Percentiles rank a stretch among this genome's conserved stretches.
Conservation (phyloP, 1,140 invertebrate species). For the Campoletis sonorensis region DNA sequence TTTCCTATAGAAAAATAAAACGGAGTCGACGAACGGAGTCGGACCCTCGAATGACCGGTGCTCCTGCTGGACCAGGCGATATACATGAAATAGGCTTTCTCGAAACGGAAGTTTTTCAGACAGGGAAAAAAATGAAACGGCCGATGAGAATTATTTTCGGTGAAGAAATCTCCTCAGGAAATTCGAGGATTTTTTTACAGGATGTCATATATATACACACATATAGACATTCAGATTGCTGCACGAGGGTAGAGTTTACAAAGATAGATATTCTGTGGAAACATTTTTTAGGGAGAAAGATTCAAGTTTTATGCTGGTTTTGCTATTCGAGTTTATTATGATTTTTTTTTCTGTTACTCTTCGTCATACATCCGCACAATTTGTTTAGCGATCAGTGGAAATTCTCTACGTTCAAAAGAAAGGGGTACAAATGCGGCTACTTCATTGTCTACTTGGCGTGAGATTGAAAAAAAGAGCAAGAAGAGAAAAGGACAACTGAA, state of each 20-base stretch:
- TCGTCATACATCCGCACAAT: no score
- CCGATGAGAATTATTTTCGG: slow-evolving; percentile 26
- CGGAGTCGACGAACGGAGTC: slow-evolving; percentile 45
- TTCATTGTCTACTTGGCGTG: no score
- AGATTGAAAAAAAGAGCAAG: no score
- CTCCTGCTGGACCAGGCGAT: slow-evolving; percentile 32
- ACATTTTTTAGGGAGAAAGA: background rate
- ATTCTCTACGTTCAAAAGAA: no score
- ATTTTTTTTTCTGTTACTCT: background rate
- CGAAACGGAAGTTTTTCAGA: slow-evolving; percentile 52
- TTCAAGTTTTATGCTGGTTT: no score
- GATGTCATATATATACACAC: background rate
- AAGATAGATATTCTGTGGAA: background rate
- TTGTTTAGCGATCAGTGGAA: no score
- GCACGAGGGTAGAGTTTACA: no score
- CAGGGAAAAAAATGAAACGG: slow-evolving; percentile 40
- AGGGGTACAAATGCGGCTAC: no score
- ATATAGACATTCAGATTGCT: no score
- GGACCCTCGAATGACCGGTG: slow-evolving; percentile 40
- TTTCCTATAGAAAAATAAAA: slow-evolving; percentile 56
- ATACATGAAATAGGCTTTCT: slow-evolving; percentile 22
- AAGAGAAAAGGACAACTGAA: no score
- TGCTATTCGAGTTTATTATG: no score
- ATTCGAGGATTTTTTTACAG: slow-evolving; percentile 5
- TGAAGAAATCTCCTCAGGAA: slow-evolving; percentile 1